Evolutionary conservation across 2,888 invertebrate genomes (phyloP).

Genomic region (Eumacrocentrus americanus): DNA sequence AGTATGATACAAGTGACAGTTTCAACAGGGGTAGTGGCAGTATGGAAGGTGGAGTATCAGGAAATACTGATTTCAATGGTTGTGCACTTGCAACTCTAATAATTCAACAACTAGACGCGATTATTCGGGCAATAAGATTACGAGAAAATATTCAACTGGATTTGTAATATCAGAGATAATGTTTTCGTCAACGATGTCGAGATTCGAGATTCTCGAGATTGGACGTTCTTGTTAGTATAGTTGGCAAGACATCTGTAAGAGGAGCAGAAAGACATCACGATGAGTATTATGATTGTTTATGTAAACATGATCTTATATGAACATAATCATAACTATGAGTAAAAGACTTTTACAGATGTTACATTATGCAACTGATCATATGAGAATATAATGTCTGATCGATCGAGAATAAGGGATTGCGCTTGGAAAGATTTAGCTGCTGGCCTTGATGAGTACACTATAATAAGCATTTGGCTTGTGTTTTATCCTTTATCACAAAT

Average conservation of each 20-base stretch:
- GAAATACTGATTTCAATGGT: slow-evolving; percentile 72
- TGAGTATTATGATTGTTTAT: slow-evolving; percentile 88
- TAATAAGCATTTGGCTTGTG: slow-evolving; percentile 91
- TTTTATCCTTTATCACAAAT: slow-evolving; percentile 95
- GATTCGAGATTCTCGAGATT: too few species aligned
- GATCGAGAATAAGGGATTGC: slow-evolving; percentile 77
- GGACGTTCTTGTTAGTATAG: slow-evolving; percentile 89
- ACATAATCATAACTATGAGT: slow-evolving; percentile 90
- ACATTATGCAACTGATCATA: slow-evolving; percentile 86
- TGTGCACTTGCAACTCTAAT: slow-evolving; percentile 71
- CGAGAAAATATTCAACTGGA: slow-evolving; percentile 99
- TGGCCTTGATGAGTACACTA: slow-evolving; percentile 91
- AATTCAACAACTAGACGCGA: slow-evolving; percentile 80
- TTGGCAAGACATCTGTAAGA: slow-evolving; percentile 91
- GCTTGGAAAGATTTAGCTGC: slow-evolving; percentile 89
- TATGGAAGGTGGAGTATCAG: slow-evolving; percentile 76
- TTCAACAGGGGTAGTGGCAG: slow-evolving; percentile 67
- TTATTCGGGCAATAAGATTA: slow-evolving; percentile 98
- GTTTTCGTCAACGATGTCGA: slow-evolving; percentile 95
- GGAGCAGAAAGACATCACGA: slow-evolving; percentile 93
- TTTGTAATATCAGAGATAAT: slow-evolving; percentile 91
- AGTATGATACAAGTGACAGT: slow-evolving; percentile 48
- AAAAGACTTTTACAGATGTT: slow-evolving; percentile 88
- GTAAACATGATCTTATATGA: slow-evolving; percentile 96
- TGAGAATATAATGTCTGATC: slow-evolving; percentile 77